Base-by-base conservation (phyloP, 2,113 vertebrate genomes). In the Pyrgilauda ruficollis region DNA sequence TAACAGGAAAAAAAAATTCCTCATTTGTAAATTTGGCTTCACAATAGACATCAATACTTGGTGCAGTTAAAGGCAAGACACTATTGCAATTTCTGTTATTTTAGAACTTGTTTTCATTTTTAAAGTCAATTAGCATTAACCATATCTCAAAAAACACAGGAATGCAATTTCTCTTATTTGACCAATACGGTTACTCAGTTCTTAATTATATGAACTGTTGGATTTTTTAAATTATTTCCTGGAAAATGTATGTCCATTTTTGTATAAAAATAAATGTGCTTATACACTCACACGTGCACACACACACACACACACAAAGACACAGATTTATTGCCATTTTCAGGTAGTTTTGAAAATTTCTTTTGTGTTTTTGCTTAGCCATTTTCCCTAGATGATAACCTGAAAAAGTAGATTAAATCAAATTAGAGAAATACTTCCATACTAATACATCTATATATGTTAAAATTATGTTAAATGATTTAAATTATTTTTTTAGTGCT, bases 221-320 rank as follows among this genome's bases (percentile, higher is more conserved):
- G 6, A 35, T 39, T 43, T 67, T 74, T 35, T 0, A 3, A 81
- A 37, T 55, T 68, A 47, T 68, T 80, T 84, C 0, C 11, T 87
- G 35, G 20, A 86, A 94, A 80, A 4, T 30, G 0, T 44, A 15
- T 62, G 17, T 18, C 27, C 1, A 12, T 64, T 64, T 84, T 41
- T 62, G 7, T 37, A 28, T 20, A 33, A 68, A 70, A 78, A 43
- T 2, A 68, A 64, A 12, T 30, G 3, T 55, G 7, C 21, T 10
- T 8, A 22, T 3, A 15, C 5, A 17, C 20, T 10, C 31, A 28
- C 21, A 24, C 4, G 6, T 9, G 18, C 2, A 46, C 8, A 39
- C 10, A 13, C 3, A 21, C 3, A 35, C 2, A 55, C 30, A 23
- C 1, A 44, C 2, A 39, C 4, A 27, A 14, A 33, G 2, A 18